Evolutionary conservation across 2,113 vertebrate species (phyloP).

Genomic region (Anser brachyrhynchus): DNA sequence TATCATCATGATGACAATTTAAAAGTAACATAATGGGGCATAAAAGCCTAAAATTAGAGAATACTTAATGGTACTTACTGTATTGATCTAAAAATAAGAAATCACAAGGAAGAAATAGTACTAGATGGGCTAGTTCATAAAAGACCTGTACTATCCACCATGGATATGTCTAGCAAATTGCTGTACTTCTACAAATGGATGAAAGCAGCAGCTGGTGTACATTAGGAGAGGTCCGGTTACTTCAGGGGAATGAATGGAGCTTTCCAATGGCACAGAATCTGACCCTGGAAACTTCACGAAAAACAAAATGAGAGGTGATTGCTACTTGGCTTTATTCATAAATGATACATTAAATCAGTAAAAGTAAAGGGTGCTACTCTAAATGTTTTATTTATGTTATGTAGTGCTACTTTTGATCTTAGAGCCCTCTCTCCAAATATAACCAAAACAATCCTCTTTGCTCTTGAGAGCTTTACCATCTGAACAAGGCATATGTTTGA

Average conservation of each 20-base stretch:
- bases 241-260: background rate
- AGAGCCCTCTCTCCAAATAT: background rate
- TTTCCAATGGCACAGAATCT: background rate
- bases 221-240: background rate
- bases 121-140: background rate
- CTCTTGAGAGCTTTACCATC: background rate
- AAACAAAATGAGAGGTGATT: background rate
- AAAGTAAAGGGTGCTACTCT: background rate
- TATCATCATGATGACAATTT: constrained; percentile 26
- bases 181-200: background rate
- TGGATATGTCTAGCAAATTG: background rate
- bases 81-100: constrained; percentile 57
- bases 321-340: background rate
- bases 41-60: constrained; percentile 43
- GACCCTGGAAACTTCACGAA: background rate
- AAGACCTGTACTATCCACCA: background rate
- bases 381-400: background rate
- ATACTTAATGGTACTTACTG: constrained; percentile 11
- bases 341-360: background rate
- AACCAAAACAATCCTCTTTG: background rate
- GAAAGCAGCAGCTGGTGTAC: background rate
- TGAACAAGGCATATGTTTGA: background rate
- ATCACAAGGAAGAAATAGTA: background rate
- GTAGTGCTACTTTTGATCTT: background rate
- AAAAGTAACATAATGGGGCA: constrained; percentile 24